phyloP scores from a whole-genome alignment of 2,888 invertebrate species.

The Bellardia bayeri region DNA sequence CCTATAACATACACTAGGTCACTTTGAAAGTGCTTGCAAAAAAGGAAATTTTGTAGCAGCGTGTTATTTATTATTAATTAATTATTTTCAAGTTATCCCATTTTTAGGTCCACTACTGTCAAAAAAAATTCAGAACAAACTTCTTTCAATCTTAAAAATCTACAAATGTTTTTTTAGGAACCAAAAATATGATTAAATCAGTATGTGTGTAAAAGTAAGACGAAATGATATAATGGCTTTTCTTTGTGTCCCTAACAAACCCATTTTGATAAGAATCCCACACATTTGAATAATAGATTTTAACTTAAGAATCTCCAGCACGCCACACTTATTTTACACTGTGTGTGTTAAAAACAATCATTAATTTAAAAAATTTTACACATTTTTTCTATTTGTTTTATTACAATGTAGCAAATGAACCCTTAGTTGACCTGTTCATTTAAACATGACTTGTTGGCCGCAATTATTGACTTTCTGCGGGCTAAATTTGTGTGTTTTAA shows the following conservation, averaged over 20 bases:
- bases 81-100: too few species aligned
- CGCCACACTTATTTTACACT: background rate
- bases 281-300: slow-evolving; percentile 8
- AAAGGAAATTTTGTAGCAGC: too few species aligned
- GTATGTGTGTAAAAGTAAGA: background rate
- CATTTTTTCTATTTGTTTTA: slow-evolving; percentile 4
- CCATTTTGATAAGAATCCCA: slow-evolving; percentile 17
- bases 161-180: background rate
- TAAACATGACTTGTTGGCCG: slow-evolving; percentile 19
- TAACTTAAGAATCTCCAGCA: background rate
- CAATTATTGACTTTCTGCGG: slow-evolving; percentile 8
- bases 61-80: too few species aligned
- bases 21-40: too few species aligned
- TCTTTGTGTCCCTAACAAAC: background rate
- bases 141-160: background rate
- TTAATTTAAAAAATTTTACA: background rate
- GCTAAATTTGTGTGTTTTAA: background rate
- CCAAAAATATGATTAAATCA: background rate
- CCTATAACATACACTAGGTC: too few species aligned
- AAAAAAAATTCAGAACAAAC: background rate
- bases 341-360: slow-evolving; percentile 12
- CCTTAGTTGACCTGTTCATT: slow-evolving; percentile 40
- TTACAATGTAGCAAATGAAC: slow-evolving; percentile 5
- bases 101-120: too few species aligned
- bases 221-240: background rate